Evolutionary conservation across 2,113 vertebrate species (phyloP), one percentile per base, ranked within the genome.

Genomic region (Python bivittatus): DNA sequence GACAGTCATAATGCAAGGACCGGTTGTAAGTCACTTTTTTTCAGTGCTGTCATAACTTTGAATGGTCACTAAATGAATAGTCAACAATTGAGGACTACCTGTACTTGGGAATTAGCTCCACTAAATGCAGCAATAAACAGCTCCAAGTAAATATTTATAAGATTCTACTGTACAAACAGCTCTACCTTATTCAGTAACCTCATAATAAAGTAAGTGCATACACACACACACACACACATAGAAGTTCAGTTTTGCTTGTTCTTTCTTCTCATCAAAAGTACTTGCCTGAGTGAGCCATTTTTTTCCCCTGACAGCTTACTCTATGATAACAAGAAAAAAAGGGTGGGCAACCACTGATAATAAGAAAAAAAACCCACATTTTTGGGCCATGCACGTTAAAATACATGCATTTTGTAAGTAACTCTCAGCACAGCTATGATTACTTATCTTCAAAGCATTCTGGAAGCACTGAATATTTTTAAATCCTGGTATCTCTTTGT

Each of bases 401-500:
- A 91, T 20, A 72, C 54, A 64, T 38, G 11, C 53, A 25, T 89
- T 84, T 88, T 38, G 91, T 89, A 84, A 92, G 84, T 89, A 92
- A 61, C 42, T 42, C 87, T 84, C 61, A 89, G 29, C 54, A 88
- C 38, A 10, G 6, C 54, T 92, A 29, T 68, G 52, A 42, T 12
- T 84, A 88, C 79, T 88, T 38, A 84, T 92, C 86, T 57, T 60
- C 68, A 84, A 88, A 84, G 86, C 27, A 92, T 22, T 88, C 56
- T 88, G 68, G 53, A 79, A 33, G 38, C 33, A 27, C 33, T 79
- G 60, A 91, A 91, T 87, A 79, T 92, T 48, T 48, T 88, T 92
- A 79, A 92, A 25, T 33, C 38, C 9, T 88, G 53, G 29, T 58
- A 22, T 54, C 60, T 60, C 54, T 58, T 44, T 84, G 68, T 54